Evolutionary conservation across 2,113 vertebrate genomes (phyloP).

Genomic region (Colossoma macropomum): DNA sequence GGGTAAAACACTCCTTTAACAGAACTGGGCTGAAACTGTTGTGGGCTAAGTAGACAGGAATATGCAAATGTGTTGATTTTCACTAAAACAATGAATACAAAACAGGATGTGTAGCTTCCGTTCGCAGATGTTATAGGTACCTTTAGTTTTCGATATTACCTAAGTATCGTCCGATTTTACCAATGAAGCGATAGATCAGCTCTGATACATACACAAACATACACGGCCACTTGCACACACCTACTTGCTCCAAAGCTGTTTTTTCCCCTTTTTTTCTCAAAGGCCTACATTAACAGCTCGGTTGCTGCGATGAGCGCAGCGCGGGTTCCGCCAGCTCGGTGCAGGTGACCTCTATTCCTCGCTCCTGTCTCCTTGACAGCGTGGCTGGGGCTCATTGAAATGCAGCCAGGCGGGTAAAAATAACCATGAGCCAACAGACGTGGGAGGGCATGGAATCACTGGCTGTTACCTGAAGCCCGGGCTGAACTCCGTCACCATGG

Average conservation of each 20-base stretch:
- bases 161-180: too few relatives aligned
- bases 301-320: constrained; percentile 12
- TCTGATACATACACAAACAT: neutral
- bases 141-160: too few relatives aligned
- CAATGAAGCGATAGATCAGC: too few relatives aligned
- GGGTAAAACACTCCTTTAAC: too few relatives aligned
- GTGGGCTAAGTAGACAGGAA: too few relatives aligned
- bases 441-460: constrained; percentile 38
- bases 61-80: too few relatives aligned
- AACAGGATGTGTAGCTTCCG: too few relatives aligned
- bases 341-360: constrained; percentile 47
- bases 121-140: too few relatives aligned
- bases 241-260: neutral
- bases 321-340: constrained; percentile 14
- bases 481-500: constrained; percentile 30
- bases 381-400: constrained; percentile 47
- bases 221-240: neutral
- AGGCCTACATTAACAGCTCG: constrained; percentile 30
- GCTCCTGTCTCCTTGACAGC: constrained; percentile 46
- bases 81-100: too few relatives aligned
- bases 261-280: neutral
- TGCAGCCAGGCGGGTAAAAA: constrained; percentile 52
- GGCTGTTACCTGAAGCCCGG: constrained; percentile 16
- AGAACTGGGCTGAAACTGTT: too few relatives aligned
- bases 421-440: constrained; percentile 34